Evolutionary conservation across 1,140 invertebrate genomes (phyloP).

Genomic region (Trichonephila clavipes): DNA sequence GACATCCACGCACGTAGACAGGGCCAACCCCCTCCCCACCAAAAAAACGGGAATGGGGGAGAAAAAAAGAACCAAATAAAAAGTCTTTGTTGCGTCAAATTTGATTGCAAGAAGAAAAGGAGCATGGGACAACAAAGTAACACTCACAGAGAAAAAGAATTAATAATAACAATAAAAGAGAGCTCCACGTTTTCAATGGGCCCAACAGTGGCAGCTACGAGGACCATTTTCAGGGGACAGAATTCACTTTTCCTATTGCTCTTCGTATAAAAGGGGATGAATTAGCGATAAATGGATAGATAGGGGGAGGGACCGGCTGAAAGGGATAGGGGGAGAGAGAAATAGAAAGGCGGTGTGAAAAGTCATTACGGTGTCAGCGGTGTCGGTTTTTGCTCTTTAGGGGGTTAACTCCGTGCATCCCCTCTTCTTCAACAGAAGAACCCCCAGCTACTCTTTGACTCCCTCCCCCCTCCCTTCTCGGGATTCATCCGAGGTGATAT

Average conservation of each 20-base stretch:
- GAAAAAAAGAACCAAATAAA: not conserved
- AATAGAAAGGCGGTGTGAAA: slow-evolving; percentile 71
- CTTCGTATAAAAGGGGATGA: slow-evolving; percentile 41
- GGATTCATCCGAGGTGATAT: slow-evolving; percentile 36
- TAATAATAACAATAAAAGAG: not conserved
- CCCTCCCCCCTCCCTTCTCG: not conserved
- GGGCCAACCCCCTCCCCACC: no score
- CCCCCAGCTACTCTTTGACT: not conserved
- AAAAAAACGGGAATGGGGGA: no score
- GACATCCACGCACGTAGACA: not conserved
- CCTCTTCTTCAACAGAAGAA: not conserved
- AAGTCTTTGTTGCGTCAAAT: slow-evolving; percentile 29
- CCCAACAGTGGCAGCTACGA: not conserved
- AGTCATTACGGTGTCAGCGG: slow-evolving; percentile 73
- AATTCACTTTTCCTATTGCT: slow-evolving; percentile 55
- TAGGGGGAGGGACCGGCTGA: slow-evolving; percentile 12
- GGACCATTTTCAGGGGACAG: slow-evolving; percentile 2
- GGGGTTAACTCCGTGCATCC: slow-evolving; percentile 37
- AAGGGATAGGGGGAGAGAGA: slow-evolving; percentile 41
- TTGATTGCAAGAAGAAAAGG: slow-evolving; percentile 26
- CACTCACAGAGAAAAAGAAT: not conserved
- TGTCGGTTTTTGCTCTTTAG: slow-evolving; percentile 68
- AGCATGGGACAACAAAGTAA: slow-evolving; percentile 15
- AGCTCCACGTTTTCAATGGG: slow-evolving; percentile 1
- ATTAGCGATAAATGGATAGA: slow-evolving; percentile 70